phyloP scores from a whole-genome alignment of 2,797 vertebrate species.

The Rachycentron canadum region DNA sequence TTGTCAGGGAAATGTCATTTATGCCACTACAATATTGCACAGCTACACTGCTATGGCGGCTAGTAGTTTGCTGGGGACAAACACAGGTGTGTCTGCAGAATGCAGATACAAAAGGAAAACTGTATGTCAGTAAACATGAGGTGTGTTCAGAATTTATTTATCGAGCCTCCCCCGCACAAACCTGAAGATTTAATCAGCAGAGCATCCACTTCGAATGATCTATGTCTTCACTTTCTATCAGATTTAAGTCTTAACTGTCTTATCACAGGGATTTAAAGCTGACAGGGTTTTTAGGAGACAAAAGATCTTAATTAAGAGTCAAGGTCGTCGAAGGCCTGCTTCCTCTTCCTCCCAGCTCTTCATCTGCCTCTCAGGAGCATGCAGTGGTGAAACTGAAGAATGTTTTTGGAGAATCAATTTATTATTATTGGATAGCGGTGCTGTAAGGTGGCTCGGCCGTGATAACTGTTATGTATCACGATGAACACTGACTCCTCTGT shows the following conservation, averaged over 20 bases:
- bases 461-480: slow-evolving; percentile 51
- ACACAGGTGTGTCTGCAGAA: not conserved
- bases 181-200: slow-evolving; percentile 6
- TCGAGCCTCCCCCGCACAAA: not conserved
- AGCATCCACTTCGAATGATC: slow-evolving; percentile 6
- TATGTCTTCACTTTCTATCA: slow-evolving; percentile 12
- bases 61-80: not conserved
- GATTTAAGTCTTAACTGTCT: slow-evolving; percentile 14
- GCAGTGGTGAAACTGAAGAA: slow-evolving; percentile 34
- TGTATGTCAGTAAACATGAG: not conserved
- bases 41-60: not conserved
- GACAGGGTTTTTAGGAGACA: slow-evolving; percentile 16
- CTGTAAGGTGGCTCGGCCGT: slow-evolving; percentile 11
- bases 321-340: slow-evolving; percentile 5
- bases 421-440: slow-evolving; percentile 27
- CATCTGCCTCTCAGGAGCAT: slow-evolving; percentile 31
- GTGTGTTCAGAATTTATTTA: not conserved
- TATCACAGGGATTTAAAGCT: slow-evolving; percentile 33
- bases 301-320: slow-evolving; percentile 41
- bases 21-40: not conserved
- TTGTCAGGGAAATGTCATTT: not conserved
- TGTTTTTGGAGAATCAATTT: slow-evolving; percentile 34
- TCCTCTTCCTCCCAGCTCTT: slow-evolving; percentile 37
- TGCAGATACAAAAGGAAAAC: too few species aligned
- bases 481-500: slow-evolving; percentile 31